Base-by-base conservation (phyloP, 2,797 vertebrate species). In the Rhyacichthys aspro region DNA sequence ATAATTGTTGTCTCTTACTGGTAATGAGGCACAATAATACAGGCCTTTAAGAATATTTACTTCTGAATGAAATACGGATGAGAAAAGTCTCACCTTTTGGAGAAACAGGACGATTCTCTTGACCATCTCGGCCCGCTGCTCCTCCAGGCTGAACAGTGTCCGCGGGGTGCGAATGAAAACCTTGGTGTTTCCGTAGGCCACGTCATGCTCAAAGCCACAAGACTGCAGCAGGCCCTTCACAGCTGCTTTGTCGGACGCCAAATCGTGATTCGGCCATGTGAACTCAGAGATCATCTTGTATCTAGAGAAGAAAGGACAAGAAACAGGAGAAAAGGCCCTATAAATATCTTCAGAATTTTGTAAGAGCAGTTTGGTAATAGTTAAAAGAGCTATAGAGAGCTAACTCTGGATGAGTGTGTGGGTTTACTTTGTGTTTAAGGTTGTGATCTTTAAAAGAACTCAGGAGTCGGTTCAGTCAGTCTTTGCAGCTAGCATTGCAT, bases 281-380 rank as follows among this genome's bases (percentile, higher is more conserved):
- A 97, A 95, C 82, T 97, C 93, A 0, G 96, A 98, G 87, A 98
- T 96, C 95, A 99, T 98, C 90, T 99, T 99, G 87, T 99, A 99
- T 78, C 98, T 99, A 81, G 0, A 23, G 12, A 54, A 23, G 12
- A 54, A 54, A 0, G 1, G 18, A 43, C 6, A 43, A 43, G 5
- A 43, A 42, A 42, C 39, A 42, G 23, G 23, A 28, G 23, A 28
- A 28, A 28, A 28, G 23, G 2, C 2, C 23, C 23, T 28, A 5
- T 5, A 28, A 28, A 28, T 28, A 28, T 3, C 23, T 28, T 28
- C 23, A 28, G 23, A 28, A 5, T 28, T 2, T 28, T 5, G 4
- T 28, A 28, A 28, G 23, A 28, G 23, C 7, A 28, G 23, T 28
- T 28, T 28, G 23, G 1, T 28, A 28, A 28, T 28, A 28, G 23